phyloP scores from a whole-genome alignment of 2,888 invertebrate species.

The Diaprepes abbreviatus region DNA sequence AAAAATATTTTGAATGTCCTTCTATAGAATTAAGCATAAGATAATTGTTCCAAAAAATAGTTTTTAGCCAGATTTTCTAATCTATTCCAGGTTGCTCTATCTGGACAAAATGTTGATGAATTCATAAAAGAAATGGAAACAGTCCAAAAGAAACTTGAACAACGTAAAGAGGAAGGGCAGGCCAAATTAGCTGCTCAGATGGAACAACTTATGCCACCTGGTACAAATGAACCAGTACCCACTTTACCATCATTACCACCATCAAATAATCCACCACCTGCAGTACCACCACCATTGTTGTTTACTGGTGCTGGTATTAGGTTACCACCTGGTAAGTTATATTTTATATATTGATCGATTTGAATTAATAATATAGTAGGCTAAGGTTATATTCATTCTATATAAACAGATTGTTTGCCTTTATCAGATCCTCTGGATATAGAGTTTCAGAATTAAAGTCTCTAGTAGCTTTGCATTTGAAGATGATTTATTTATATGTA shows the following conservation, averaged over 20 bases:
- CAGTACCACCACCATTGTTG: slow-evolving; percentile 66
- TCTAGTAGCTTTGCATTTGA: too few relatives aligned
- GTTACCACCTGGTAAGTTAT: slow-evolving; percentile 64
- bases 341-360: too few relatives aligned
- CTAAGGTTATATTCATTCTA: too few relatives aligned
- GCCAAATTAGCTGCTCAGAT: slow-evolving; percentile 49
- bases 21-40: too few relatives aligned
- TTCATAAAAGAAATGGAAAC: slow-evolving; percentile 95
- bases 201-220: slow-evolving; percentile 62
- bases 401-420: too few relatives aligned
- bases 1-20: too few relatives aligned
- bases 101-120: slow-evolving; percentile 92
- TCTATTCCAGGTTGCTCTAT: slow-evolving; percentile 74
- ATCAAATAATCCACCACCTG: slow-evolving; percentile 64
- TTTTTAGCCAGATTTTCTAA: neutral
- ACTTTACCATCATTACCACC: slow-evolving; percentile 54
- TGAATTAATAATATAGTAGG: too few relatives aligned
- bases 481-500: too few relatives aligned
- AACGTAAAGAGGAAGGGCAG: slow-evolving; percentile 53
- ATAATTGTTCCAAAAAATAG: too few relatives aligned
- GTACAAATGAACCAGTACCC: slow-evolving; percentile 61
- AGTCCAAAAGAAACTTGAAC: slow-evolving; percentile 81
- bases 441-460: too few relatives aligned
- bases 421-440: too few relatives aligned
- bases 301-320: slow-evolving; percentile 60